A percentile compares a stretch with the other conserved stretches of the same genome.
Conservation (phyloP, 2,888 invertebrate species). For the Griposia aprilina region DNA sequence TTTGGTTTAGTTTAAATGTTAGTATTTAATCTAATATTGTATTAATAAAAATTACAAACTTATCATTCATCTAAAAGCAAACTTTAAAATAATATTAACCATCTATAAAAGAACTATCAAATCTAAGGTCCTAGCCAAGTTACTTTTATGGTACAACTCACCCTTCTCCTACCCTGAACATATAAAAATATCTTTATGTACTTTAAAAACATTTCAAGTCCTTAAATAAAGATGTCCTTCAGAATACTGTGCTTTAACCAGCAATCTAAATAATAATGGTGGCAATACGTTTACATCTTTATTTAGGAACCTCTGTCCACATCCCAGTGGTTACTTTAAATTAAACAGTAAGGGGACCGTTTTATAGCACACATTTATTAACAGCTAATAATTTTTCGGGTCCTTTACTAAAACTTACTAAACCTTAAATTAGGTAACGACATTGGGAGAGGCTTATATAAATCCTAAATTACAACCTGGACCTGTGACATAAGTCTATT, state of each 20-base stretch:
- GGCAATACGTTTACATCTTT: constrained; percentile 73
- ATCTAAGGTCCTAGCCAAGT: constrained; percentile 88
- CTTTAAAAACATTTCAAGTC: constrained; percentile 83
- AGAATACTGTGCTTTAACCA: constrained; percentile 44
- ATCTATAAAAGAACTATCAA: constrained; percentile 89
- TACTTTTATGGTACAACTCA: constrained; percentile 86
- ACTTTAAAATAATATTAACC: constrained; percentile 88
- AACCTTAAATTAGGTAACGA: constrained; percentile 87
- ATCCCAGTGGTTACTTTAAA: constrained; percentile 77
- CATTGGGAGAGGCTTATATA: constrained; percentile 84
- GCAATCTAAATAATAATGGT: constrained; percentile 35
- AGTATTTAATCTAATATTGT: constrained; percentile 89
- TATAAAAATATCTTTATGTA: constrained; percentile 90
- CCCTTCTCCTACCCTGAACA: constrained; percentile 86
- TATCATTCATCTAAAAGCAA: constrained; percentile 89
- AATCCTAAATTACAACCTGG: constrained; percentile 88
- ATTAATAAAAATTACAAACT: constrained; percentile 89
- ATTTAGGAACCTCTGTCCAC: constrained; percentile 75
- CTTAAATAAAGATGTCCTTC: constrained; percentile 77
- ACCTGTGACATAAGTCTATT: constrained; percentile 86
- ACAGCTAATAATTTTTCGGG: constrained; percentile 83
- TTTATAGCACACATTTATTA: constrained; percentile 87
- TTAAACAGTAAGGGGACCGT: constrained; percentile 80
- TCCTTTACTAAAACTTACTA: constrained; percentile 82
- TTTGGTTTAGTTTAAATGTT: constrained; percentile 91